A percentile compares a stretch with the other conserved stretches of the same genome.
Evolutionary conservation across 1,140 invertebrate genomes (phyloP).

Genomic region (Aporrectodea caliginosa): DNA sequence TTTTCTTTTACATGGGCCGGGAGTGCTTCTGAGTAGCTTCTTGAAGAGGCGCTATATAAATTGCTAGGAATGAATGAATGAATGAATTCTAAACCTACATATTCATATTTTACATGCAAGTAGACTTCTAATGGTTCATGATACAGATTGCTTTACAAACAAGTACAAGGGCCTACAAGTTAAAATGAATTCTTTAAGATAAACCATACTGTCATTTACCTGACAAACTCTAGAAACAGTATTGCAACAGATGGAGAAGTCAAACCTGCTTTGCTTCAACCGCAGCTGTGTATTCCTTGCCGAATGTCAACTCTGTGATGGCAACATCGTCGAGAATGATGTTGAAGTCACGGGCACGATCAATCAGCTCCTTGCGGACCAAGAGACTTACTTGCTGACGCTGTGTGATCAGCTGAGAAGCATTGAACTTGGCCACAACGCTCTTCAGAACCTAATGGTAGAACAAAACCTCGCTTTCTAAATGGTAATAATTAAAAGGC

Average conservation of each 20-base stretch:
- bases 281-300: conserved; percentile 98
- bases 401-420: conserved; percentile 97
- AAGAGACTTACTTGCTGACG: conserved; percentile 82
- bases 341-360: conserved; percentile 96
- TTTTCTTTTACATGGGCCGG: too few species aligned
- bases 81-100: too few species aligned
- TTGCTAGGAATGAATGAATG: too few species aligned
- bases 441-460: conserved; percentile 89
- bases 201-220: neutral
- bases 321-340: conserved; percentile 99
- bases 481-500: too few species aligned
- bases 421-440: conserved; percentile 99
- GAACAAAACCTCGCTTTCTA: too few species aligned
- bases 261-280: conserved; percentile 95
- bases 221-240: neutral
- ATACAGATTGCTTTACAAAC: too few species aligned
- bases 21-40: too few species aligned
- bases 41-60: too few species aligned
- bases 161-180: too few species aligned
- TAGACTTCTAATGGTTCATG: too few species aligned
- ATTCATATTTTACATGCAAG: too few species aligned
- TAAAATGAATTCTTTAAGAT: neutral
- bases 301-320: conserved; percentile 96
- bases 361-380: conserved; percentile 87
- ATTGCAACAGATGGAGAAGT: conserved; percentile 12